Percentiles rank a stretch among this genome's conserved stretches.
These are phyloP conservation scores for Drosophila birchii DNA, from an alignment of 2,888 invertebrate species.

Conservation along the genomic window DNA sequence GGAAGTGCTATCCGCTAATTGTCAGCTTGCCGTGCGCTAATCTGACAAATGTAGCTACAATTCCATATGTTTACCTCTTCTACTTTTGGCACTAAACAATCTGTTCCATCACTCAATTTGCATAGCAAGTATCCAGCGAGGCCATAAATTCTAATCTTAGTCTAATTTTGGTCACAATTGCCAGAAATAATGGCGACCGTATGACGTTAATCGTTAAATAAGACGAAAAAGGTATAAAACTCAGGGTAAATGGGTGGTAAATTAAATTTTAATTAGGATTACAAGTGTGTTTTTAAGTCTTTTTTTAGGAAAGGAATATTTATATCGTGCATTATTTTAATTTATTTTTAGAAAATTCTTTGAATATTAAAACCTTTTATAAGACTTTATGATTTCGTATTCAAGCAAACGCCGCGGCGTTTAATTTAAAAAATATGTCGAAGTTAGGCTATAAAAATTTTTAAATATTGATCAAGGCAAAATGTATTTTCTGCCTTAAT, in stretches of 20 bases:
- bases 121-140: conserved; percentile 21
- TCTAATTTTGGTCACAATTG: conserved; percentile 43
- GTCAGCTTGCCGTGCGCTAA: conserved; percentile 66
- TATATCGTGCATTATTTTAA: not conserved
- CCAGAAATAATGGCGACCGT: conserved; percentile 10
- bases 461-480: too few species aligned
- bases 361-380: not conserved
- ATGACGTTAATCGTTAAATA: conserved; percentile 21
- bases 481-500: too few species aligned
- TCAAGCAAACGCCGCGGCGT: not conserved
- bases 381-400: too few species aligned
- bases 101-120: conserved; percentile 37
- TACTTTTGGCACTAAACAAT: conserved; percentile 8
- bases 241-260: not conserved
- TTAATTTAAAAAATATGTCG: too few species aligned
- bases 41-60: conserved; percentile 61
- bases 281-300: not conserved
- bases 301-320: not conserved
- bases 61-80: conserved; percentile 32
- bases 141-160: conserved; percentile 22
- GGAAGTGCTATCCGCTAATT: conserved; percentile 73
- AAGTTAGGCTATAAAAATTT: too few species aligned
- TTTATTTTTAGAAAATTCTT: not conserved
- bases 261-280: not conserved
- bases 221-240: not conserved